These are phyloP conservation scores for Phrynosoma blainvillii DNA, from an alignment of 2,113 vertebrate genomes.

Conservation along the genomic window DNA sequence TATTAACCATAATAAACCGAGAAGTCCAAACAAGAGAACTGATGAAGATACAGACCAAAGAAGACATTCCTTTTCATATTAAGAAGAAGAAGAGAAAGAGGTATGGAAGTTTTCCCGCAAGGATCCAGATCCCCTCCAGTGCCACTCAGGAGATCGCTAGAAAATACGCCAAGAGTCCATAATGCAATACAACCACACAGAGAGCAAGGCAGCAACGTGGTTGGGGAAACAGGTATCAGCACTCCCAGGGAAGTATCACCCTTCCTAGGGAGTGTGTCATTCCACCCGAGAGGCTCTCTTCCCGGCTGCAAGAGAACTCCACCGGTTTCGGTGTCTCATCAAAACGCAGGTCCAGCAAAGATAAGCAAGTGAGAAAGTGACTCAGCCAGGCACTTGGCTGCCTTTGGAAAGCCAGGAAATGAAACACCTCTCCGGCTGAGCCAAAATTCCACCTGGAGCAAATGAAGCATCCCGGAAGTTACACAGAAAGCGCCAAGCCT, in stretches of 20 bases:
- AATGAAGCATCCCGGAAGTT: not conserved
- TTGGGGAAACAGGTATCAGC: not conserved
- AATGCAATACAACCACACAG: too few species aligned
- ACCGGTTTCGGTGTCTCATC: not conserved
- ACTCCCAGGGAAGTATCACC: too few species aligned
- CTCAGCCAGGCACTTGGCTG: not conserved
- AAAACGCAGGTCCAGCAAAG: not conserved
- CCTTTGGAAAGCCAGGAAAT: not conserved
- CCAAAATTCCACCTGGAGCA: not conserved
- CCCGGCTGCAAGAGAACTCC: not conserved
- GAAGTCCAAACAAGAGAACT: not conserved
- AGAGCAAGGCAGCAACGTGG: too few species aligned
- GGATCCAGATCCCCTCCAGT: too few species aligned
- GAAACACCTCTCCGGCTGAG: not conserved
- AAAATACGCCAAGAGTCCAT: not conserved
- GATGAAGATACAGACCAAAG: not conserved
- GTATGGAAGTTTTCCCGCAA: not conserved
- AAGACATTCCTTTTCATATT: too few species aligned
- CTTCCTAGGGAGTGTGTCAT: not conserved
- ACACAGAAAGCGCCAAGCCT: not conserved
- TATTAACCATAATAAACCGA: too few species aligned
- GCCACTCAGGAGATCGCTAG: not conserved
- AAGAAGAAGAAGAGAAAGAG: too few species aligned
- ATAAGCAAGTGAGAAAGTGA: not conserved
- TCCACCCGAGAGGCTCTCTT: not conserved